Evolutionary conservation across 1,140 invertebrate species (phyloP), one percentile per base, ranked within the genome.

Genomic region (Lucilia sericata): DNA sequence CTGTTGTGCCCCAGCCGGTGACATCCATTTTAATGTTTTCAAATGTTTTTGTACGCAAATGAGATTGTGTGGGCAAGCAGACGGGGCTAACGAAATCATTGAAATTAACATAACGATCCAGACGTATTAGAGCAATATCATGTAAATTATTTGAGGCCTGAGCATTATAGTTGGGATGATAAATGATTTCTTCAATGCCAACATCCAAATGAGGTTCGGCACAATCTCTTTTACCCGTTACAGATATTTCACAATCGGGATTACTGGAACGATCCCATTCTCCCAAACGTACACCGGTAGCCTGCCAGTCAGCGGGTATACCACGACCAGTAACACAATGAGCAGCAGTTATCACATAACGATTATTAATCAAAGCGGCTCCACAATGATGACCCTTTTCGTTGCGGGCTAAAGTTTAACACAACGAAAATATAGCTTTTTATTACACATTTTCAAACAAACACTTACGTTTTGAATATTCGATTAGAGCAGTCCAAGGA

Each of bases 1-100:
- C 94, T 2, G 93, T 95, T 88, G 93, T 94, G 10, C 96, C 96
- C 96, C 96, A 97, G 5, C 96, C 96, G 5, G 95, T 95, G 0
- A 96, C 94, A 82, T 93, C 93, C 19, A 96, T 92, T 42, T 91
- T 92, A n/a, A 91, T 86, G 0, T 91, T 92, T 4, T 93, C 88
- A 76, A 93, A 93, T 2, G 89, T 88, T 12, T 87, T 88, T 4
- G 87, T 91, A 2, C 87, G 88, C 49, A 93, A 85, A 30, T 88
- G 70, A 0, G 80, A 89, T 42, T 91, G 86, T 9, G 88, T 87
- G 2, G 97, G 96, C 5, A 98, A 88, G 86, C 97, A 98, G 70
- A 98, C 95, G 0, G 97, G 96, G 88, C 94, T 93, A 12, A 97
- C 93, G 85, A 93, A 94, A 85, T 94, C 91, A 91, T 88, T 86